These are phyloP conservation scores for Sinonovacula constricta DNA, from an alignment of 1,140 invertebrate species.

Conservation along the genomic window DNA sequence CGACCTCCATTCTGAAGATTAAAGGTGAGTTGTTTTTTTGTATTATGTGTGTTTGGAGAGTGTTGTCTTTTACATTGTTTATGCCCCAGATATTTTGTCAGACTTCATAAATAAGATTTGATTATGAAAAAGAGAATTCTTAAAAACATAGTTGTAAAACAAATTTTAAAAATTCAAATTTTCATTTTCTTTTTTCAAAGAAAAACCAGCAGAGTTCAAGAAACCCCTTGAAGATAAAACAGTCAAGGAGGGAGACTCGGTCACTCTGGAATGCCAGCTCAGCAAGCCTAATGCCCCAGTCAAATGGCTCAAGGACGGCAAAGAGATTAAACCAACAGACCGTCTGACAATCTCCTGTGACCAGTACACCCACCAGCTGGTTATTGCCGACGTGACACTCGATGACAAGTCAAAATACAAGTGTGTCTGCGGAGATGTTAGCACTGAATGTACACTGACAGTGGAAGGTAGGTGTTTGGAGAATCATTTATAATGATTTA, in stretches of 20 bases:
- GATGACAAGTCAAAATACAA: constrained; percentile 67
- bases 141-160: neutral
- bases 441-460: constrained; percentile 56
- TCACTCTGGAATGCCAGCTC: constrained; percentile 74
- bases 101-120: neutral
- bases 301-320: constrained; percentile 78
- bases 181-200: constrained; percentile 52
- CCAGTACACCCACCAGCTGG: constrained; percentile 59
- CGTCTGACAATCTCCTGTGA: constrained; percentile 74
- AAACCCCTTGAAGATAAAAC: constrained; percentile 66
- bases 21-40: constrained; percentile 74
- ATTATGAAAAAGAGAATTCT: neutral
- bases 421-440: constrained; percentile 63
- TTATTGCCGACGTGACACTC: constrained; percentile 59
- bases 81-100: too few species aligned
- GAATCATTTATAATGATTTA: too few species aligned
- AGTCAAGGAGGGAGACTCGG: constrained; percentile 65
- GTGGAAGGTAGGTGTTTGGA: constrained; percentile 61
- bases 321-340: constrained; percentile 60
- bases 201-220: constrained; percentile 69
- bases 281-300: constrained; percentile 69
- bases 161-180: neutral
- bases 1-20: constrained; percentile 70
- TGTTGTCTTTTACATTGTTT: too few species aligned
- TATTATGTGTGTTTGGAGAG: too few species aligned